Base-by-base conservation (phyloP, 64 coral and sea anemone species). In the Actinia equina region DNA sequence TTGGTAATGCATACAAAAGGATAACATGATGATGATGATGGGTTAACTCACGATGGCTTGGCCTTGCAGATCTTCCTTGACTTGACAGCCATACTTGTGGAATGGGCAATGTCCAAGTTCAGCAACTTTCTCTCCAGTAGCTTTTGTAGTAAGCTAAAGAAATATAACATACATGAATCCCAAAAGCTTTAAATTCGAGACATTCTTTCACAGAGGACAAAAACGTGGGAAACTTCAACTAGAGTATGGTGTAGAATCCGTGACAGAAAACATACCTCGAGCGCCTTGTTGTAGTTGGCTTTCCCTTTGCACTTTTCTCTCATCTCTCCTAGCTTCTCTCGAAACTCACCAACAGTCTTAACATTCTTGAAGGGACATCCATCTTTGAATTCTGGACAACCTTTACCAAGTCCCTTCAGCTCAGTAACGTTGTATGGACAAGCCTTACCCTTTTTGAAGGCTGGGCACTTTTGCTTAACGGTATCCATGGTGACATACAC, bases 361-460 rank as follows among this genome's bases (percentile, higher is more conserved):
- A 46, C 67, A 27, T 88, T 42, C 53, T 88, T 77, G 37, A 88
- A 88, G 6, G 86, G 86, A 79, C 86, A 88, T 64, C 74, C 74
- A 46, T 88, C 18, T 25, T 88, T 88, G 53, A 88, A 88, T 16
- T 54, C 69, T 25, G 86, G 86, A 58, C 86, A 88, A 27, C 43
- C 74, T 43, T 63, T 70, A 6, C 51, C 69, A 71, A 88, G 52
- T 7, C 86, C 86, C 79, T 88, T 78, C 14, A 88, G 67, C 30
- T 37, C 46, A 55, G 86, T 52, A 19, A 79, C 25, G 13, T 43
- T 77, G 25, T 88, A 77, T 11, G 86, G 71, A 37, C 77, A 88
- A 27, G 86, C 69, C 10, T 77, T 77, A 17, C 86, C 86, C 46
- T 42, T 9, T 77, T 88, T 27, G 51, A 88, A 88, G 19, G 42